Evolutionary conservation across 1,140 invertebrate species (phyloP).

Genomic region (Reticulitermes speratus): DNA sequence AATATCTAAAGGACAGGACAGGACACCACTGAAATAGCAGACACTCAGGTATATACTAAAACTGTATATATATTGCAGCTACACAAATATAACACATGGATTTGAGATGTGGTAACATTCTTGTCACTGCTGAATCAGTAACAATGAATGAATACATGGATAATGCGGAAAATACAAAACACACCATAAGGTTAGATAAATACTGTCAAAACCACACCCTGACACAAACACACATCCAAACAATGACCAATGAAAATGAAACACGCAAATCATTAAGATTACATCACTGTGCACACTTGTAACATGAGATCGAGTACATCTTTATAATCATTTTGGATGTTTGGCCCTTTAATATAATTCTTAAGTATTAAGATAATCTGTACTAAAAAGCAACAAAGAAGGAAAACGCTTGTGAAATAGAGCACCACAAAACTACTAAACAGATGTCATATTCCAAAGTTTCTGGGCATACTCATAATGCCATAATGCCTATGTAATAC

Average conservation of each 20-base stretch:
- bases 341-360: not conserved
- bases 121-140: not conserved
- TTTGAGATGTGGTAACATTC: not conserved
- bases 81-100: conserved; percentile 19
- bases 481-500: not conserved
- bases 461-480: not conserved
- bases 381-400: not conserved
- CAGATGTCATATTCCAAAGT: not conserved
- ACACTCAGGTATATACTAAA: not conserved
- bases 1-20: not conserved
- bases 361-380: not conserved
- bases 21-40: not conserved
- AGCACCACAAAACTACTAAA: not conserved
- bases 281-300: not conserved
- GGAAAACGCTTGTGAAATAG: not conserved
- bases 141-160: not conserved
- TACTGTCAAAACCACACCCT: not conserved
- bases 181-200: not conserved
- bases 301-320: not conserved
- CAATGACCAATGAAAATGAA: not conserved
- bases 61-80: conserved; percentile 18
- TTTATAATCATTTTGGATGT: not conserved
- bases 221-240: conserved; percentile 1
- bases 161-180: not conserved
- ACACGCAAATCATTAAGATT: conserved; percentile 16